A percentile compares a stretch with the other conserved stretches of the same genome.
Conservation (phyloP, 2,113 vertebrate genomes). For the Cyanistes caeruleus region DNA sequence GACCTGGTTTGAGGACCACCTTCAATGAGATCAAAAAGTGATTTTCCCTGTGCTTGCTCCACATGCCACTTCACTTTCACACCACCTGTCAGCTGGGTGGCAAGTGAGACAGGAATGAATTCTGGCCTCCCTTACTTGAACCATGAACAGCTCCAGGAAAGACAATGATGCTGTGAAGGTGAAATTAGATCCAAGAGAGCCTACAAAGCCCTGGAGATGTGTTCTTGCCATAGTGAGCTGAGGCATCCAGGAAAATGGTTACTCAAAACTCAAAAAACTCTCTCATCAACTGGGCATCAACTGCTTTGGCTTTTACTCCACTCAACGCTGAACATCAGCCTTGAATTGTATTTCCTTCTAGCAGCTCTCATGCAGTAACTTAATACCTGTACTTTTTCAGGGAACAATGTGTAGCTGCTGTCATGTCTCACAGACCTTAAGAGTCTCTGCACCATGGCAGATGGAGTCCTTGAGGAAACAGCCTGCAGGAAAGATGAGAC, state of each 20-base stretch:
- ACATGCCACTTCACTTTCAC: neutral
- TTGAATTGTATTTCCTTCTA: neutral
- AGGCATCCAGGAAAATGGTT: neutral
- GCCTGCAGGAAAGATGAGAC: slow-evolving; percentile 4
- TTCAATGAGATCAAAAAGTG: slow-evolving; percentile 53
- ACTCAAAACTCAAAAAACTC: neutral
- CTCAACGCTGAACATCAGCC: neutral
- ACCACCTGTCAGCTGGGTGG: neutral
- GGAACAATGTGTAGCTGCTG: neutral
- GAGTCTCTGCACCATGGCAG: neutral
- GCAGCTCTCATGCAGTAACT: neutral
- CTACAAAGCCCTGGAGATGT: neutral
- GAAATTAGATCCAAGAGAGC: neutral
- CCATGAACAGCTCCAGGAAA: neutral
- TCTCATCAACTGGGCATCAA: neutral
- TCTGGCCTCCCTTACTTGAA: slow-evolving; percentile 4
- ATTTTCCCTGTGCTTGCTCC: slow-evolving; percentile 13
- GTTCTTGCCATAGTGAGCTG: neutral
- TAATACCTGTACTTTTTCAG: neutral
- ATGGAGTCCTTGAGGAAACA: neutral
- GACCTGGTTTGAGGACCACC: slow-evolving; percentile 64
- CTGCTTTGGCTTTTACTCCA: neutral
- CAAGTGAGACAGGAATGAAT: neutral
- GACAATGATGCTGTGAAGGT: neutral
- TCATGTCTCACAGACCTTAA: neutral